Percentiles rank a stretch among this genome's conserved stretches.
Evolutionary conservation across 35 echinoderm and acorn worm species (phyloP).

Genomic region (Ptychodera flava): DNA sequence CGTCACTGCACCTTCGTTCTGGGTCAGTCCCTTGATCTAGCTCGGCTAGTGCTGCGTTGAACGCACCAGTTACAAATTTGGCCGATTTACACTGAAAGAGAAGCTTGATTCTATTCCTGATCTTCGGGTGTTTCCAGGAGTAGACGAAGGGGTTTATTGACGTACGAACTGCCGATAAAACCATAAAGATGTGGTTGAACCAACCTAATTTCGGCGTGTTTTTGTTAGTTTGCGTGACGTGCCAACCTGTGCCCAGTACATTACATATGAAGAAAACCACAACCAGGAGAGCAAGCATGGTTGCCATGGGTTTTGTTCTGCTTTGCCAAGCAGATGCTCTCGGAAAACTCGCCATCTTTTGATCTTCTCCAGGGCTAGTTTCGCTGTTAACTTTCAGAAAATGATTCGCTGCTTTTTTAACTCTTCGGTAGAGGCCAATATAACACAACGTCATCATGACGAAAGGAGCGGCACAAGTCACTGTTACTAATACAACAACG

Average conservation of each 20-base stretch:
- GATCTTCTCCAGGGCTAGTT: not conserved
- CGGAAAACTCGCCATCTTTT: not conserved
- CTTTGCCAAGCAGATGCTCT: not conserved
- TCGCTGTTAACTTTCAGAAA: not conserved
- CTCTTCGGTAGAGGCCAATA: not conserved
- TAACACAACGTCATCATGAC: not conserved
- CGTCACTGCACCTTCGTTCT: not conserved
- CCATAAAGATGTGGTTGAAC: not conserved
- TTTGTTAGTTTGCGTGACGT: not conserved
- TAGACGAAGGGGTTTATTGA: not conserved
- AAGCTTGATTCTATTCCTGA: not conserved
- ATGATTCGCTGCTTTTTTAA: not conserved
- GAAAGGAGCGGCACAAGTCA: not conserved
- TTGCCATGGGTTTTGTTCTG: not conserved
- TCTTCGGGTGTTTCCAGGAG: not conserved
- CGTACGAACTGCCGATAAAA: not conserved
- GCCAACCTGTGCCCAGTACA: not conserved
- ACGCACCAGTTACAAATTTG: not conserved
- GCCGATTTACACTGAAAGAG: not conserved
- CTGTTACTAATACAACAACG: not conserved
- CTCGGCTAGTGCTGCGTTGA: not conserved
- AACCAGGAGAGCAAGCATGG: not conserved
- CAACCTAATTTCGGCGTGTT: not conserved
- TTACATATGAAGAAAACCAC: not conserved
- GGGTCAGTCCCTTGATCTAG: not conserved